phyloP scores from a whole-genome alignment of 2,113 vertebrate genomes.

The Brachypodius melanocephalos region DNA sequence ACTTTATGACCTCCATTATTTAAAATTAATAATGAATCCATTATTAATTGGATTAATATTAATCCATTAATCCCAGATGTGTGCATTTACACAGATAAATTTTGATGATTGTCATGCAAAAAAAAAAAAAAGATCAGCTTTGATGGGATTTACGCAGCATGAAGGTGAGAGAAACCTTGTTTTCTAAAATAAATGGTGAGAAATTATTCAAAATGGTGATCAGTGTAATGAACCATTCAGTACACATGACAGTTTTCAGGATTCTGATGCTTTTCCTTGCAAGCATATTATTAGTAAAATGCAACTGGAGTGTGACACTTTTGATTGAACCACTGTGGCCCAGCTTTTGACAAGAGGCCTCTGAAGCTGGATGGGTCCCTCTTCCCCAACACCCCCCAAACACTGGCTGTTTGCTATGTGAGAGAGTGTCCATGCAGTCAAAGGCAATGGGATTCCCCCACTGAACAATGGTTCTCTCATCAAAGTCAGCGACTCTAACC shows the following conservation, averaged over 20 bases:
- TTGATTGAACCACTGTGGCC: background rate
- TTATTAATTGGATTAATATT: no score
- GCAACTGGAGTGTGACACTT: background rate
- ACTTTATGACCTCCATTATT: background rate
- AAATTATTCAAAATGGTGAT: background rate
- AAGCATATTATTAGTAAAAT: background rate
- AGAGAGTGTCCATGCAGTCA: background rate
- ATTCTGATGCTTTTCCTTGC: background rate
- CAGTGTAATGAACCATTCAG: background rate
- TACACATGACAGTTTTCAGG: background rate
- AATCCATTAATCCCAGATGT: conserved; percentile 28
- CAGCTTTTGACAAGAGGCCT: background rate
- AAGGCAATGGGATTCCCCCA: background rate
- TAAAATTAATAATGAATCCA: no score
- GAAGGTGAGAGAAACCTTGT: background rate
- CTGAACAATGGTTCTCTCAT: background rate
- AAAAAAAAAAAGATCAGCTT: background rate
- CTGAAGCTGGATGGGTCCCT: background rate
- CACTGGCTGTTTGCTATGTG: rapidly evolving
- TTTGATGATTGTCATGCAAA: conserved; percentile 15
- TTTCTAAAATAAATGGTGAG: conserved; percentile 22
- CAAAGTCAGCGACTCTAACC: background rate
- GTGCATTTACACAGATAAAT: conserved; percentile 27
- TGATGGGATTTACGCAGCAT: background rate
- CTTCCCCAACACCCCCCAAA: background rate